Evolutionary conservation across 2,113 vertebrate genomes (phyloP), one percentile per base, ranked within the genome.

Genomic region (Phalacrocorax pelagicus): DNA sequence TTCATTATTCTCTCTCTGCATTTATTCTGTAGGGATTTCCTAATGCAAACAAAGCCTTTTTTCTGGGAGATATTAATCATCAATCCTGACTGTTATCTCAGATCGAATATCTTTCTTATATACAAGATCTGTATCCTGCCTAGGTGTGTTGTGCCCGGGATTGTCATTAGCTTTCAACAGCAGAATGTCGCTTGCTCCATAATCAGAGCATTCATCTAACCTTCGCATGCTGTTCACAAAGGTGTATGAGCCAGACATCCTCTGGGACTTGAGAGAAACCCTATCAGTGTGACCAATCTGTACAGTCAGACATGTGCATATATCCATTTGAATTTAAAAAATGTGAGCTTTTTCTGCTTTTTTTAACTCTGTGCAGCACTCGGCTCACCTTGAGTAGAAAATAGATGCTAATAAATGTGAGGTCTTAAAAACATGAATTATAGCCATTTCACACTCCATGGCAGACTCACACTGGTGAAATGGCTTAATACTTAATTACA

Each of bases 401-500:
- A 97, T 92, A 91, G 94, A 97, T 97, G 98, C 94, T 98, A 98
- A 98, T 98, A 97, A 97, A 97, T 98, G 96, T 63, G 1, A 87
- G 93, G 95, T 97, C 96, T 98, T 97, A 96, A 98, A 98, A 98
- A 96, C 88, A 96, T 98, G 97, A 98, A 97, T 98, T 97, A 96
- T 59, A 96, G 96, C 96, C 95, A 94, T 97, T 98, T 98, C 96
- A 97, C 96, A 97, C 94, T 97, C 94, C 52, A 5, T 72, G 29
- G 96, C 96, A 98, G 95, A 91, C 95, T 96, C 95, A 81, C 70
- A 70, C 88, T 94, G 86, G 95, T 96, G 95, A 96, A 97, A 98
- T 97, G 93, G 95, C 95, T 97, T 97, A 94, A 96, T 96, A 88
- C 97, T 97, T 98, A 97, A 98, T 98, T 98, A 97, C 52, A 67